Percentiles rank a stretch among this genome's conserved stretches.
Conservation (phyloP, 2,888 invertebrate species). For the Doris montereyensis region DNA sequence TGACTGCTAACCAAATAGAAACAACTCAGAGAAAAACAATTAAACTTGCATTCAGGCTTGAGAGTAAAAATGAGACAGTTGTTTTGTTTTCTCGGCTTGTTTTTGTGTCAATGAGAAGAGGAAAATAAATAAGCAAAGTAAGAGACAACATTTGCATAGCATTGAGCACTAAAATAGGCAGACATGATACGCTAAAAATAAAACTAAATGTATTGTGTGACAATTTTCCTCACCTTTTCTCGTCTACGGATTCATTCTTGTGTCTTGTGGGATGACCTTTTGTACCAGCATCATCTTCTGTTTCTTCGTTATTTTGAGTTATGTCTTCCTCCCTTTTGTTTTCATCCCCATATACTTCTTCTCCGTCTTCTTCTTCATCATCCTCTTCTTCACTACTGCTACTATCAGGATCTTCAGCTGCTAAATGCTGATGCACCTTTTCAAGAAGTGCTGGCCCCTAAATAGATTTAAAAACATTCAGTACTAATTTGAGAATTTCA, state of each 20-base stretch:
- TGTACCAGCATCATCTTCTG: conserved; percentile 38
- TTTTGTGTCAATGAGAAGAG: no score
- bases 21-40: no score
- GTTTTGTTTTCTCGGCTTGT: no score
- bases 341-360: neutral
- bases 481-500: neutral
- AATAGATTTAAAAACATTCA: neutral
- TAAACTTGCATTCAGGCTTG: no score
- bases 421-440: neutral
- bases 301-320: conserved; percentile 36
- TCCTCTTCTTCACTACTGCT: neutral
- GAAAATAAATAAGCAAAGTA: no score
- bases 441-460: conserved; percentile 35
- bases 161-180: no score
- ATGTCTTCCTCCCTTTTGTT: neutral
- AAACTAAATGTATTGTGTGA: no score
- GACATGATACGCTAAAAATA: no score
- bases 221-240: conserved; percentile 37
- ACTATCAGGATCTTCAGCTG: conserved; percentile 12
- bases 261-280: conserved; percentile 21
- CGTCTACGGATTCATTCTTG: conserved; percentile 35
- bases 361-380: conserved; percentile 38
- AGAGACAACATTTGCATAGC: no score
- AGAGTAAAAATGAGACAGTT: no score
- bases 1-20: no score